Evolutionary conservation across 64 coral and sea anemone genomes (phyloP), one percentile per base, ranked within the genome.

Genomic region (Pocillopora damicornis): DNA sequence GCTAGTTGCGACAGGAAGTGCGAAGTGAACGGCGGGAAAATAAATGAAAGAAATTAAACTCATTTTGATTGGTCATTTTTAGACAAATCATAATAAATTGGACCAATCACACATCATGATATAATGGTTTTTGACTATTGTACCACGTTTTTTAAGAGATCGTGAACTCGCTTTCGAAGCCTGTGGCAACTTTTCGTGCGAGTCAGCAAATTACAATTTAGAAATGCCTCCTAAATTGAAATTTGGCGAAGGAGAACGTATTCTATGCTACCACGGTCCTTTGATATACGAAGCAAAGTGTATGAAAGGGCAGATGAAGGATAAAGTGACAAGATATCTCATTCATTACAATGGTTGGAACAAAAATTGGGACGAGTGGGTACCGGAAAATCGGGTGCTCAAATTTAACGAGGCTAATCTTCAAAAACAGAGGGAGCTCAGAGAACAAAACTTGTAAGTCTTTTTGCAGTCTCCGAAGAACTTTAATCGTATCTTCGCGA

Each of bases 271-370:
- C 81, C 97, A 99, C 58, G 97, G 97, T 59, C 97, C 97, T 69
- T 62, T 99, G 15, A 95, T 99, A 67, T 99, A 99, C 74, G 97
- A 99, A 95, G 97, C 97, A 67, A 99, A 99, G 88, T 99, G 97
- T 66, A 88, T 99, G 75, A 99, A 93, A 77, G 97, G 97, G 61
- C 89, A 92, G 82, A 75, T 95, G 35, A 99, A 99, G 51, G 97
- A 99, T 81, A 99, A 99, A 95, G 95, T 94, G 51, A 88, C 97
- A 37, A 91, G 89, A 90, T 99, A 99, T 73, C 86, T 99, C 79
- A 99, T 99, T 81, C 97, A 99, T 86, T 99, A 99, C 77, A 99
- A 99, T 74, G 97, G 97, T 45, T 99, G 97, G 97, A 99, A 95
- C 88, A 99, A 99, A 71, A 99, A 93, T 61, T 99, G 97, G 97